A percentile compares a stretch with the other conserved stretches of the same genome.
Evolutionary conservation across 2,113 vertebrate genomes (phyloP).

Genomic region (Coregonus clupeaformis): DNA sequence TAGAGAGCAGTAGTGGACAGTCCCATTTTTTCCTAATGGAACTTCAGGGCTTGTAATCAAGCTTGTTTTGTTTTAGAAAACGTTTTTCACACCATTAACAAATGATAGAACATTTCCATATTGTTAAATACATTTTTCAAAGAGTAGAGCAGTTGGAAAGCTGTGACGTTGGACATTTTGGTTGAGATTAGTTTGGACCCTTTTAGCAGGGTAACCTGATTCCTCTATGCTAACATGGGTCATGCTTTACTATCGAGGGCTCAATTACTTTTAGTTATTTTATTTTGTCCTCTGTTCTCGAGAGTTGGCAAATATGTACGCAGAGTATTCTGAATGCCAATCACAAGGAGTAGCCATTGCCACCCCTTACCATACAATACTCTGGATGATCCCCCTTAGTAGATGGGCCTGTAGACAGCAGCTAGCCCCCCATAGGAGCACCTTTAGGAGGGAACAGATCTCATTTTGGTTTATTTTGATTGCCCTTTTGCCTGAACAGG

Average conservation of each 20-base stretch:
- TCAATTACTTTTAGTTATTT: conserved; percentile 67
- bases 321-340: conserved; percentile 93
- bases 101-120: not conserved
- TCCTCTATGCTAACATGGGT: conserved; percentile 7
- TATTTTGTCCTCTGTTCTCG: conserved; percentile 68
- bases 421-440: conserved; percentile 57
- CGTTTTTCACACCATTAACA: not conserved
- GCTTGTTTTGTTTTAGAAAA: not conserved
- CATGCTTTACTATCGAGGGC: conserved; percentile 79
- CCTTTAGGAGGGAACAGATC: conserved; percentile 78
- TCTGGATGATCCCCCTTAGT: conserved; percentile 64
- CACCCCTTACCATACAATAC: conserved; percentile 87
- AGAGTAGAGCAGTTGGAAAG: not conserved
- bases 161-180: not conserved
- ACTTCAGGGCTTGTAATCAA: not conserved
- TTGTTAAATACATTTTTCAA: not conserved
- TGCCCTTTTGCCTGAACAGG: conserved; percentile 86
- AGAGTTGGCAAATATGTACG: conserved; percentile 99
- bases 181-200: conserved; percentile 21
- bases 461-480: conserved; percentile 75
- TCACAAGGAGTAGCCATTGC: conserved; percentile 88
- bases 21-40: too few species aligned
- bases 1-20: too few species aligned
- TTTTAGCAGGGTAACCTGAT: not conserved
- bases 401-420: conserved; percentile 41